phyloP scores from a whole-genome alignment of 2,888 invertebrate genomes.

The Petrolisthes manimaculis region DNA sequence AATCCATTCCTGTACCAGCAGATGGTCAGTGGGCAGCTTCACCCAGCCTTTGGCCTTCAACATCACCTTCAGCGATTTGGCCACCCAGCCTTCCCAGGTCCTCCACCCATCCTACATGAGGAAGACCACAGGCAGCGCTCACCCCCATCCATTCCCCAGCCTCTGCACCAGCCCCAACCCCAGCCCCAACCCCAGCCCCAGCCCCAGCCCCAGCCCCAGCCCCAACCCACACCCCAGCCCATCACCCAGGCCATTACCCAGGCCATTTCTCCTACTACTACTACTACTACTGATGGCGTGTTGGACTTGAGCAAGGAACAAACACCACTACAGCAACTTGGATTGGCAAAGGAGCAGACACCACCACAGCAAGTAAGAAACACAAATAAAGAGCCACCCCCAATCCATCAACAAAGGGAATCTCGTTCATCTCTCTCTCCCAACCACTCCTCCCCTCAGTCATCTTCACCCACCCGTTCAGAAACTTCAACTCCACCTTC shows the following conservation, averaged over 20 bases:
- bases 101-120: slow-evolving; percentile 17
- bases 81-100: slow-evolving; percentile 51
- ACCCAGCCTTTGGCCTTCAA: slow-evolving; percentile 55
- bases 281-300: slow-evolving; percentile 61
- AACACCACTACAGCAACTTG: slow-evolving; percentile 44
- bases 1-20: slow-evolving; percentile 59
- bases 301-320: slow-evolving; percentile 67
- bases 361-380: slow-evolving; percentile 41
- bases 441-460: slow-evolving; percentile 56
- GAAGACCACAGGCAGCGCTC: slow-evolving; percentile 38
- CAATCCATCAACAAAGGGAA: slow-evolving; percentile 27
- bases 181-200: slow-evolving; percentile 24
- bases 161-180: background rate
- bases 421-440: slow-evolving; percentile 32
- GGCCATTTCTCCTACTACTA: slow-evolving; percentile 8
- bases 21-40: slow-evolving; percentile 51
- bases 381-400: slow-evolving; percentile 41
- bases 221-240: slow-evolving; percentile 25
- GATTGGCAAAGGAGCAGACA: slow-evolving; percentile 45
- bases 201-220: slow-evolving; percentile 23
- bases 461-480: slow-evolving; percentile 69
- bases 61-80: slow-evolving; percentile 56
- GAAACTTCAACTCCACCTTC: slow-evolving; percentile 68
- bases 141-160: slow-evolving; percentile 31
- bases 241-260: background rate